Evolutionary conservation across 2,888 invertebrate genomes (phyloP).

Genomic region (Malacosoma neustria): DNA sequence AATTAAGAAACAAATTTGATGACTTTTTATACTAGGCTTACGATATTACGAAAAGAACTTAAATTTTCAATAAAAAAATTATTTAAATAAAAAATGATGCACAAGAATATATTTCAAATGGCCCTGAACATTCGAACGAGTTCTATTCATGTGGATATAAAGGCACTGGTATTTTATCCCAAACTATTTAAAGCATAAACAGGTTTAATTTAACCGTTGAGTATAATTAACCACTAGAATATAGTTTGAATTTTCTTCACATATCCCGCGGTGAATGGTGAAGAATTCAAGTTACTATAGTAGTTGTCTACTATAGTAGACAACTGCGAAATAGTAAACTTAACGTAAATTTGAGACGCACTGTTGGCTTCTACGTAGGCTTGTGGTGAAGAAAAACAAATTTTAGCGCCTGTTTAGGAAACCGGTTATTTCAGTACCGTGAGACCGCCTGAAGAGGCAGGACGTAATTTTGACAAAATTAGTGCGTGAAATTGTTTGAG

Average conservation of each 20-base stretch:
- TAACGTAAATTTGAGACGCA: conserved; percentile 35
- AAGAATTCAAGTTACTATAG: conserved; percentile 29
- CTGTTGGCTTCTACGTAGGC: conserved; percentile 38
- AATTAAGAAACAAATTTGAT: too few species aligned
- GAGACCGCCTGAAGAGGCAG: conserved; percentile 48
- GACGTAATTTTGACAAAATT: conserved; percentile 50
- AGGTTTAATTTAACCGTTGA: conserved; percentile 20
- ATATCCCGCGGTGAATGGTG: conserved; percentile 31
- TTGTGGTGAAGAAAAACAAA: conserved; percentile 30
- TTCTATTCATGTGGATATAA: too few species aligned
- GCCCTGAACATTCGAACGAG: too few species aligned
- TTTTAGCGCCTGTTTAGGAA: conserved; percentile 34
- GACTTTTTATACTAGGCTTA: too few species aligned
- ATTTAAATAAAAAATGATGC: too few species aligned
- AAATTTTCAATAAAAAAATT: too few species aligned
- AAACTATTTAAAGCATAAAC: conserved; percentile 15
- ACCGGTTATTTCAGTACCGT: conserved; percentile 61
- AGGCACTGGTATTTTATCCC: conserved; percentile 1
- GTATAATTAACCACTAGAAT: conserved; percentile 21
- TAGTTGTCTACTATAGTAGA: too few species aligned
- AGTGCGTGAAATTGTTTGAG: conserved; percentile 35
- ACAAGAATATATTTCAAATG: too few species aligned
- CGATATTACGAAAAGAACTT: too few species aligned
- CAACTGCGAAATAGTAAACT: conserved; percentile 33
- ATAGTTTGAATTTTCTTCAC: conserved; percentile 22